Evolutionary conservation across 2,113 vertebrate genomes (phyloP), one percentile per base, ranked within the genome.

Genomic region (Brachionichthys hirsutus): DNA sequence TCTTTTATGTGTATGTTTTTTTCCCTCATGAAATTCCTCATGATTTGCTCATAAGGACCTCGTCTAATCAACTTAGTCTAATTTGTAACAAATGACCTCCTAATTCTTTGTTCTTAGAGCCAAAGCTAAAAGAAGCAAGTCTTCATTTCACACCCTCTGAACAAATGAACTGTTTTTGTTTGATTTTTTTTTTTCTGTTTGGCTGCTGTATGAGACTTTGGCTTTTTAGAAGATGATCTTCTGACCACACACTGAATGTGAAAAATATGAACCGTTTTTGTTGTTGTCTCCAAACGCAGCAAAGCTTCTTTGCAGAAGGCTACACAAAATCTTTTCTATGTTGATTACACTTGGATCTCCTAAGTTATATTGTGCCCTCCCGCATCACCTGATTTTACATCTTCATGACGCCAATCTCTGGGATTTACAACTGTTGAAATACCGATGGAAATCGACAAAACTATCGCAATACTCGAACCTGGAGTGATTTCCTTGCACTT

Each of bases 31-130:
- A 52, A 73, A 54, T 69, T 66, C 70, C 55, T 77, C 48, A 48
- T 19, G 45, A 67, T 75, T 73, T 73, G 60, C 56, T 62, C 36
- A 60, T 52, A 62, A 76, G 68, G 73, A 79, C 69, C 67, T 81
- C 75, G 76, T 78, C 62, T 57, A 70, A 83, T 78, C 36, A 62
- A 77, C 34, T 55, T 47, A 43, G 42, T 80, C 54, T 76, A 50
- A 82, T 77, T 72, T 75, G 51, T 85, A 81, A 86, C 77, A 80
- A 78, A 79, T 78, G 77, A 87, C 85, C 85, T 87, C 79, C 73
- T 78, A 72, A 76, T 79, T 55, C 24, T 77, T 48, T 74, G 45
- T 77, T 73, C 22, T 82, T 79, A 81, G 77, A 83, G 60, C 84
- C 85, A 85, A 85, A 85, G 83, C 82, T 59, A 46, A 47, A 46